Percentiles rank a stretch among this genome's conserved stretches.
phyloP scores from a whole-genome alignment of 2,888 invertebrate species.

The Carpatolechia fugitivella region DNA sequence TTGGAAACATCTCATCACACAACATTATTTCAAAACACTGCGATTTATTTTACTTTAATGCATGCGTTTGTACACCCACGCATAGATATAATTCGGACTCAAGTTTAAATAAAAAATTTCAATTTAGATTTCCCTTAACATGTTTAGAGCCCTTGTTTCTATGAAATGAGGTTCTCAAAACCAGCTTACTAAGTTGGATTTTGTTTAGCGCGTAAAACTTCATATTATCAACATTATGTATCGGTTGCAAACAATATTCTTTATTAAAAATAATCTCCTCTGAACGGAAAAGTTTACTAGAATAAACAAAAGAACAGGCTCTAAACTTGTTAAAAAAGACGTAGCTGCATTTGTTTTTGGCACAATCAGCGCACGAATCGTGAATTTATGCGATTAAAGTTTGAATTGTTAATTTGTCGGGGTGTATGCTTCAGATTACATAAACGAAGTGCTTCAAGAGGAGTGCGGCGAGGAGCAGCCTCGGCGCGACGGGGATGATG shows the following conservation, averaged over 20 bases:
- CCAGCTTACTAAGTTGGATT: too few species aligned
- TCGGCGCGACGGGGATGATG: constrained; percentile 84
- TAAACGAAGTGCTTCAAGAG: constrained; percentile 88
- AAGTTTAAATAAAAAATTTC: background rate
- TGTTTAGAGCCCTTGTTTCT: too few species aligned
- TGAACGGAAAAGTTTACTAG: too few species aligned
- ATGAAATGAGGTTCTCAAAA: too few species aligned
- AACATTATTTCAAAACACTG: background rate
- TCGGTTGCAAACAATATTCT: too few species aligned
- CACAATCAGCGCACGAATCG: background rate
- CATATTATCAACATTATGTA: too few species aligned
- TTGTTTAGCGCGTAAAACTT: too few species aligned
- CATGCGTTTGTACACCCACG: constrained; percentile 22
- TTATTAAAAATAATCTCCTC: too few species aligned
- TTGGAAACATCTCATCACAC: constrained; percentile 6
- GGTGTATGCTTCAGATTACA: constrained; percentile 83
- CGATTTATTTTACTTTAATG: constrained; percentile 20
- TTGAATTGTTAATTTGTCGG: background rate
- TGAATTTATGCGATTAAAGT: background rate
- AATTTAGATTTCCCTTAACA: background rate
- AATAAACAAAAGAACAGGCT: too few species aligned
- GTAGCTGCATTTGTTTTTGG: background rate
- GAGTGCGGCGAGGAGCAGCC: constrained; percentile 74
- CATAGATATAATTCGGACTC: constrained; percentile 7
- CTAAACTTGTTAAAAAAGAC: background rate